These are phyloP conservation scores for Butastur rufipennis DNA, from an alignment of 2,113 vertebrate genomes.

Conservation along the genomic window DNA sequence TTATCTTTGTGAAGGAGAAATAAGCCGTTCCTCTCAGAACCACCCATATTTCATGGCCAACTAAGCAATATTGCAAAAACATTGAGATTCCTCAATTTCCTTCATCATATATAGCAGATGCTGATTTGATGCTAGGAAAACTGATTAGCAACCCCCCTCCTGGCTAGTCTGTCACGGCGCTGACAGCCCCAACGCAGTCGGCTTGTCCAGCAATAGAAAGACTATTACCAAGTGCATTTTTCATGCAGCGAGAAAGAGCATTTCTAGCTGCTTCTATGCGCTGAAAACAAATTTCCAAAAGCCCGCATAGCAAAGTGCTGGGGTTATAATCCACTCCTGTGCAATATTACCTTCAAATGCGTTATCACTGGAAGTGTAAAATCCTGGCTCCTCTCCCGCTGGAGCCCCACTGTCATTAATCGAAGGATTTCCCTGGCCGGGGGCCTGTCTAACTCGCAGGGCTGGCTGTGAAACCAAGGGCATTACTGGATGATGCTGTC, in stretches of 20 bases:
- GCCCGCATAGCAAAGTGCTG: background rate
- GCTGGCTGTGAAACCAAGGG: slow-evolving; percentile 28
- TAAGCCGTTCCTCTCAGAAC: slow-evolving; percentile 21
- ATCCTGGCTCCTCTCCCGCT: background rate
- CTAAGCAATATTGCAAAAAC: slow-evolving; percentile 55
- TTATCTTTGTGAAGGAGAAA: slow-evolving; percentile 40
- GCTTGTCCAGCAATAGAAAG: slow-evolving; percentile 38
- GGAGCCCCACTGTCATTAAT: slow-evolving; percentile 21
- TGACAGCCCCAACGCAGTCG: background rate
- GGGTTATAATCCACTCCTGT: slow-evolving; percentile 20
- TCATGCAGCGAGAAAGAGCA: background rate
- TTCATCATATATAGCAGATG: background rate
- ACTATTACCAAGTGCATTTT: slow-evolving; percentile 35
- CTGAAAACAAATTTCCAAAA: slow-evolving; percentile 20
- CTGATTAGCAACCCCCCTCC: slow-evolving; percentile 41
- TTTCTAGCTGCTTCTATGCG: background rate
- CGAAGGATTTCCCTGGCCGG: background rate
- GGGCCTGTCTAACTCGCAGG: background rate
- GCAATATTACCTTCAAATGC: background rate
- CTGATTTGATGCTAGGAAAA: slow-evolving; percentile 44
- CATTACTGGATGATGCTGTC: slow-evolving; percentile 27
- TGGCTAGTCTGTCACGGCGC: background rate
- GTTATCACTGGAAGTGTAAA: slow-evolving; percentile 6
- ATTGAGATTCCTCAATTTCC: slow-evolving; percentile 53
- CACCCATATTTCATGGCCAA: slow-evolving; percentile 62